Evolutionary conservation across 2,888 invertebrate species (phyloP).

Genomic region (Aquatica leii): DNA sequence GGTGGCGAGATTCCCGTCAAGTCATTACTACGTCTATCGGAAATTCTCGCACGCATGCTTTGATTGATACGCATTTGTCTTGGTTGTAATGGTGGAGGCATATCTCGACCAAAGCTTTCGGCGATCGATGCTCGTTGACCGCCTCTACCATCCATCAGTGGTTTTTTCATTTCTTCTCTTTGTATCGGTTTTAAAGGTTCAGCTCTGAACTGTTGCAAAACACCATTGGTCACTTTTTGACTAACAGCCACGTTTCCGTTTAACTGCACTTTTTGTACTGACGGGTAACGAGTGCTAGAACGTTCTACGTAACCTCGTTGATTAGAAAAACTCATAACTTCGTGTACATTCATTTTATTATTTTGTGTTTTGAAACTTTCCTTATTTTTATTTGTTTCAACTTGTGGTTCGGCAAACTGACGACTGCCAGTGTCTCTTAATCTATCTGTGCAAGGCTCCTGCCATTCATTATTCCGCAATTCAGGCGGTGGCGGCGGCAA

Average conservation of each 20-base stretch:
- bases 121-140: constrained; percentile 55
- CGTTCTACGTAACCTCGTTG: constrained; percentile 58
- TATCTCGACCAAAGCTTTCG: constrained; percentile 49
- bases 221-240: constrained; percentile 54
- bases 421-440: constrained; percentile 48
- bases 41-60: constrained; percentile 57
- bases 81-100: constrained; percentile 58
- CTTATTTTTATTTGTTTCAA: constrained; percentile 44
- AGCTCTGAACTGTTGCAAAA: constrained; percentile 54
- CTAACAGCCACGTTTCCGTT: constrained; percentile 61
- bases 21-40: constrained; percentile 44
- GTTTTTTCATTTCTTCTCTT: constrained; percentile 32
- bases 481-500: constrained; percentile 72
- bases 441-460: constrained; percentile 51
- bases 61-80: constrained; percentile 58
- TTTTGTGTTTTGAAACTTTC: background rate
- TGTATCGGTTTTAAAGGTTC: constrained; percentile 54
- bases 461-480: constrained; percentile 55
- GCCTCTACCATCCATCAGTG: constrained; percentile 19
- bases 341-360: constrained; percentile 28
- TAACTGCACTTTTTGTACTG: constrained; percentile 61
- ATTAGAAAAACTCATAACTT: constrained; percentile 48
- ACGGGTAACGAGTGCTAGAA: constrained; percentile 61
- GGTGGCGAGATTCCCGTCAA: constrained; percentile 47
- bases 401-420: constrained; percentile 55